Base-by-base conservation (phyloP, 1,140 invertebrate genomes). In the Zaprionus inermis region DNA sequence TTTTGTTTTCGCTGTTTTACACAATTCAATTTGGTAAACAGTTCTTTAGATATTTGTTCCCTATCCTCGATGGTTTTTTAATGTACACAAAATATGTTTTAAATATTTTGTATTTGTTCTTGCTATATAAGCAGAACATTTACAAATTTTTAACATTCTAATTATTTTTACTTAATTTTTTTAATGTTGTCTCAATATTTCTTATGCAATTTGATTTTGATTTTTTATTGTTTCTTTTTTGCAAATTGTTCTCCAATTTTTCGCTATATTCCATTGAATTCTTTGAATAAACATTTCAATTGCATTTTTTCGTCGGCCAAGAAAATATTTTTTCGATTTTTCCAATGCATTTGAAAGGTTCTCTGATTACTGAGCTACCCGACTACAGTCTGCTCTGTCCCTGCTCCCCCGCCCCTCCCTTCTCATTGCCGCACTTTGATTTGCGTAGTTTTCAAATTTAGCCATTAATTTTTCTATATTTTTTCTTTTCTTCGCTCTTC, bases 391-490 rank as follows among this genome's bases (percentile, higher is more conserved):
- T 24, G 5, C 24, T 28, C 24, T 28, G 3, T 28, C 24, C 5
- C 3, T 28, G 2, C 22, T 4, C 1, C 2, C 3, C 22, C 22
- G 3, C 22, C 22, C 24, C 24, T 4, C 51, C 14, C 20, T 22
- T 16, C 11, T 32, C 5, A 49, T 52, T 59, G 24, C 16, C 11
- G 10, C 30, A 74, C 63, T 67, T 80, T 67, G 66, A 84, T 85
- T 84, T 85, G 79, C 78, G 76, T 82, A 82, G 68, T 86, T 72
- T 76, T 77, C 30, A 64, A 76, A 76, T 81, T 71, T 49, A 54
- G 28, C 54, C 56, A 78, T 72, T 79, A 60, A 69, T 54, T 52
- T 75, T 80, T 67, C 55, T 18, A 65, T 59, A 65, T 71, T 55
- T 84, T 78, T 64, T 54, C 61, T 73, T 63, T 57, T 63, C 49